Evolutionary conservation across 1,140 invertebrate species (phyloP).

Genomic region (Chrysopa pallens): DNA sequence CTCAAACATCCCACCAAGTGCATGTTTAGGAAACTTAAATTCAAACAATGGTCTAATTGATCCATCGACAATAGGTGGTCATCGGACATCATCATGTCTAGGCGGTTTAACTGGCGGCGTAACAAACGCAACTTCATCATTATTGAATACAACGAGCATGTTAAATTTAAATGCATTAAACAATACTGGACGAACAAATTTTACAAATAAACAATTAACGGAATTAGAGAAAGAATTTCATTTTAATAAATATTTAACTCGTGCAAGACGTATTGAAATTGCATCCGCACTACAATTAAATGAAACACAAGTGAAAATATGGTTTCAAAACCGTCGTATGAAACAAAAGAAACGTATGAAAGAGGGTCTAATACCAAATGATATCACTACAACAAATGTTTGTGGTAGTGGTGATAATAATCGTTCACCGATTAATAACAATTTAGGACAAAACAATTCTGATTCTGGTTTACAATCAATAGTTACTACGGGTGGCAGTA

Average conservation of each 20-base stretch:
- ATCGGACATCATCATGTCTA: not conserved
- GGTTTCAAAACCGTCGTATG: conserved; percentile 88
- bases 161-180: conserved; percentile 35
- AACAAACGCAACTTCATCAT: conserved; percentile 6
- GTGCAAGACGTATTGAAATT: conserved; percentile 92
- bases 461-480: conserved; percentile 18
- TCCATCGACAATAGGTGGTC: too few species aligned
- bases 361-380: conserved; percentile 60
- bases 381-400: conserved; percentile 18
- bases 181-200: conserved; percentile 87
- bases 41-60: too few species aligned
- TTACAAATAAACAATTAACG: conserved; percentile 97
- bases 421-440: conserved; percentile 16
- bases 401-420: conserved; percentile 9
- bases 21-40: too few species aligned
- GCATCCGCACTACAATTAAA: conserved; percentile 89
- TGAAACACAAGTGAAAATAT: conserved; percentile 89
- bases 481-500: conserved; percentile 25
- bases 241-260: conserved; percentile 96
- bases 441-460: conserved; percentile 14
- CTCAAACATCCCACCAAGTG: not conserved
- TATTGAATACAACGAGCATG: conserved; percentile 13
- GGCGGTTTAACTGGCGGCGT: conserved; percentile 1
- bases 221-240: conserved; percentile 99
- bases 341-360: conserved; percentile 89